A percentile compares a stretch with the other conserved stretches of the same genome.
These are phyloP conservation scores for Ptilodon capucinus DNA, from an alignment of 2,888 invertebrate species.

Conservation along the genomic window DNA sequence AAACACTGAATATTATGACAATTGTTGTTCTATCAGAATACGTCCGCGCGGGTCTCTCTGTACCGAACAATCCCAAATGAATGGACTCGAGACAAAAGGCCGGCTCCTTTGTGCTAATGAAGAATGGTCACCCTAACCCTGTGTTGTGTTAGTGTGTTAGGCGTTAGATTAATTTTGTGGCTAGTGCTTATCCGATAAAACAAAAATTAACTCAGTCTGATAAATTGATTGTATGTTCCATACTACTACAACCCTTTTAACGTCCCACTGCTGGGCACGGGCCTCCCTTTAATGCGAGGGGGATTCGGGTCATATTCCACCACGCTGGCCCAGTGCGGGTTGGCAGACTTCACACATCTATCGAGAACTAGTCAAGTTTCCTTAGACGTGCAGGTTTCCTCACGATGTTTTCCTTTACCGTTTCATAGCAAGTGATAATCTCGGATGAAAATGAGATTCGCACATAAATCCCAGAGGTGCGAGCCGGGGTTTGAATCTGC, in stretches of 20 bases:
- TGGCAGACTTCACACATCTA: no score
- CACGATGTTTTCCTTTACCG: no score
- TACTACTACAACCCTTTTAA: neutral
- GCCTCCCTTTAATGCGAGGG: no score
- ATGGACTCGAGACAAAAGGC: conserved; percentile 76
- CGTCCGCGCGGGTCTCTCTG: conserved; percentile 45
- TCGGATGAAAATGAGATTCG: no score
- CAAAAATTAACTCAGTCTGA: conserved; percentile 25
- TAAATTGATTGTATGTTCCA: conserved; percentile 1
- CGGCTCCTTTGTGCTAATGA: conserved; percentile 77
- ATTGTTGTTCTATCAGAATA: conserved; percentile 46
- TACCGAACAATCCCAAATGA: conserved; percentile 76
- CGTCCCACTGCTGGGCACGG: no score
- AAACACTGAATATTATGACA: neutral
- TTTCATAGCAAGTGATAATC: no score
- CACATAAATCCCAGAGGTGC: no score
- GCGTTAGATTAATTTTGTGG: conserved; percentile 66
- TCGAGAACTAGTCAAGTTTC: no score
- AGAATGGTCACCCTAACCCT: conserved; percentile 76
- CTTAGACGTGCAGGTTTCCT: no score
- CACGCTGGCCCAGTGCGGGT: no score
- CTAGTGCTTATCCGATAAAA: conserved; percentile 30
- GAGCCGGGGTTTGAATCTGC: no score
- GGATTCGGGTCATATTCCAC: no score
- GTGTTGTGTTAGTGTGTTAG: conserved; percentile 67